These are phyloP conservation scores for Argyresthia albistria DNA, from an alignment of 2,888 invertebrate species.

Conservation along the genomic window DNA sequence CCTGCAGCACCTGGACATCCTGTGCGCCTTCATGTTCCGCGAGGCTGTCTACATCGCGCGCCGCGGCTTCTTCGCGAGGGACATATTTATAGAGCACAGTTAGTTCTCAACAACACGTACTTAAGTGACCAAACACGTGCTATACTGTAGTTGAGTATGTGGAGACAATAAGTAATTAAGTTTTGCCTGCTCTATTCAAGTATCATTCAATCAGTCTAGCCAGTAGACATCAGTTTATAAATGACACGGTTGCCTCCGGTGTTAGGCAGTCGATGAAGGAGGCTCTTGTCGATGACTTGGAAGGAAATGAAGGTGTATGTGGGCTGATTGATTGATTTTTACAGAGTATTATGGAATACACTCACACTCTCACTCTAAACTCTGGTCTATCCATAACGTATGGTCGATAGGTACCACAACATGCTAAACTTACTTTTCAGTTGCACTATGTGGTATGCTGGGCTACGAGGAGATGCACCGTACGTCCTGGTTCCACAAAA, in stretches of 20 bases:
- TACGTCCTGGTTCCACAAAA: background rate
- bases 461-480: slow-evolving; percentile 1
- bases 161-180: background rate
- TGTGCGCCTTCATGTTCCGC: slow-evolving; percentile 24
- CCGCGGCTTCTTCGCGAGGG: slow-evolving; percentile 21
- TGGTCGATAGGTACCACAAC: no score
- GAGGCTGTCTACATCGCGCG: slow-evolving; percentile 24
- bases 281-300: no score
- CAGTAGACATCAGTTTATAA: no score
- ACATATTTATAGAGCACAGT: slow-evolving; percentile 22
- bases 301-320: no score
- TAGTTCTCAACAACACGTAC: background rate
- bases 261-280: no score
- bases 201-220: no score
- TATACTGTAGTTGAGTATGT: background rate
- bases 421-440: background rate
- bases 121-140: background rate
- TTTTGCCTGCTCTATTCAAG: no score
- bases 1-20: slow-evolving; percentile 12
- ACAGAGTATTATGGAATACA: no score
- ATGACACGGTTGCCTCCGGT: no score
- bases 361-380: no score
- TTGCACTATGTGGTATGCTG: slow-evolving; percentile 5
- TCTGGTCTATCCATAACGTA: no score
- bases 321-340: no score